Percentiles rank a stretch among this genome's conserved stretches.
These are phyloP conservation scores for Danio rerio DNA, from an alignment of 2,113 vertebrate genomes.

Conservation along the genomic window DNA sequence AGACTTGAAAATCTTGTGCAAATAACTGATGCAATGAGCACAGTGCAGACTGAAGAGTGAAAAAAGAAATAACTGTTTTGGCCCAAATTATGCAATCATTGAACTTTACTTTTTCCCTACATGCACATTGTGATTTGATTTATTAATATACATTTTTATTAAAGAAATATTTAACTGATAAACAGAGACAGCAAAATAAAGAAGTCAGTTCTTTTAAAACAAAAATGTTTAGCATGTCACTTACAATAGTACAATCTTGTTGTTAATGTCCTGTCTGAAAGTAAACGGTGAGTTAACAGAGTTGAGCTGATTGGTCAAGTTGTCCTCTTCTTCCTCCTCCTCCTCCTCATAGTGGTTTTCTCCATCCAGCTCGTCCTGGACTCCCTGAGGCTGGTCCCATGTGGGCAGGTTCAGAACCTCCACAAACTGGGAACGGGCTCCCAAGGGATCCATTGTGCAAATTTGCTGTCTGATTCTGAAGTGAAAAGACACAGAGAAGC, in stretches of 20 bases:
- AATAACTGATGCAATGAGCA: background rate
- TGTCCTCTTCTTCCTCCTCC: conserved; percentile 54
- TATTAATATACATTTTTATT: too few species aligned
- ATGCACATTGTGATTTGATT: too few species aligned
- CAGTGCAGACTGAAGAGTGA: background rate
- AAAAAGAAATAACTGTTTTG: background rate
- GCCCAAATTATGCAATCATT: background rate
- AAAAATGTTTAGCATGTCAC: conserved; percentile 50
- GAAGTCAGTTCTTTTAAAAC: too few species aligned
- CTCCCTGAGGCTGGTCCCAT: conserved; percentile 79
- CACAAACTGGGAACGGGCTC: conserved; percentile 93
- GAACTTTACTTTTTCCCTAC: background rate
- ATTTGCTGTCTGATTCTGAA: background rate
- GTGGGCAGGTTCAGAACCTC: conserved; percentile 83
- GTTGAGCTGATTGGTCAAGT: conserved; percentile 63
- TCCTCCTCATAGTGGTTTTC: conserved; percentile 40
- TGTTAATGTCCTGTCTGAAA: conserved; percentile 86
- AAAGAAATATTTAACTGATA: background rate
- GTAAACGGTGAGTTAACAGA: conserved; percentile 86
- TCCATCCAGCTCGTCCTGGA: conserved; percentile 60
- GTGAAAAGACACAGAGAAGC: conserved; percentile 14
- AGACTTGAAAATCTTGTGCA: background rate
- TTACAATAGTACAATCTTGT: conserved; percentile 93
- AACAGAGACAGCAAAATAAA: background rate
- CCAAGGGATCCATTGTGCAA: conserved; percentile 92